Conservation (phyloP, 2,888 invertebrate species). For the Phengaris alcon region DNA sequence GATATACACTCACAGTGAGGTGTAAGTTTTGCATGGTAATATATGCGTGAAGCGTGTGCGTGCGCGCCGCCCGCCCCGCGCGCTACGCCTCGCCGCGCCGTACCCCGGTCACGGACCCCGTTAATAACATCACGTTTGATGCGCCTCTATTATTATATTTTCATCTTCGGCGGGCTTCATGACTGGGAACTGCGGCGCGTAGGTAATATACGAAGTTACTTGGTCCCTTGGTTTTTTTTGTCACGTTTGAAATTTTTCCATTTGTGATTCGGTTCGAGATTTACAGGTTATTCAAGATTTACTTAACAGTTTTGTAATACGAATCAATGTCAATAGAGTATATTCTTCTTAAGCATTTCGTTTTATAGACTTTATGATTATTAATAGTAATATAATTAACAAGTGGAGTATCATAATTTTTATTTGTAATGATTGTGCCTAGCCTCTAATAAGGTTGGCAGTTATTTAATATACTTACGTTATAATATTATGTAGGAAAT, state of each 20-base stretch:
- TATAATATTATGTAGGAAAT: too few species aligned
- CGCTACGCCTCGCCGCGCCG: constrained; percentile 50
- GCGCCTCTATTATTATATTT: constrained; percentile 79
- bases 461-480: too few species aligned
- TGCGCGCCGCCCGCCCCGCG: constrained; percentile 55
- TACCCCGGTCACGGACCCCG: constrained; percentile 70
- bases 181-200: constrained; percentile 61
- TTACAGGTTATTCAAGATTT: neutral
- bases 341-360: neutral
- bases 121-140: constrained; percentile 80
- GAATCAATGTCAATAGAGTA: neutral
- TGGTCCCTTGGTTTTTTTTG: constrained; percentile 53
- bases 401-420: too few species aligned
- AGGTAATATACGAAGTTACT: constrained; percentile 48
- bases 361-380: neutral
- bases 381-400: too few species aligned
- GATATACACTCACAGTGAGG: constrained; percentile 36
- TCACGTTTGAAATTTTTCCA: constrained; percentile 44
- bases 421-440: too few species aligned
- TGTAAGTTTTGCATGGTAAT: constrained; percentile 72
- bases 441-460: too few species aligned
- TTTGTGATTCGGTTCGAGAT: constrained; percentile 4
- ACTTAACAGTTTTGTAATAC: neutral
- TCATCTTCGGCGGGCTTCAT: constrained; percentile 73
- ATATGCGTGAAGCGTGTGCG: constrained; percentile 70